Evolutionary conservation across 2,888 invertebrate genomes (phyloP), one percentile per base, ranked within the genome.

Genomic region (Drosophila hamatofila): DNA sequence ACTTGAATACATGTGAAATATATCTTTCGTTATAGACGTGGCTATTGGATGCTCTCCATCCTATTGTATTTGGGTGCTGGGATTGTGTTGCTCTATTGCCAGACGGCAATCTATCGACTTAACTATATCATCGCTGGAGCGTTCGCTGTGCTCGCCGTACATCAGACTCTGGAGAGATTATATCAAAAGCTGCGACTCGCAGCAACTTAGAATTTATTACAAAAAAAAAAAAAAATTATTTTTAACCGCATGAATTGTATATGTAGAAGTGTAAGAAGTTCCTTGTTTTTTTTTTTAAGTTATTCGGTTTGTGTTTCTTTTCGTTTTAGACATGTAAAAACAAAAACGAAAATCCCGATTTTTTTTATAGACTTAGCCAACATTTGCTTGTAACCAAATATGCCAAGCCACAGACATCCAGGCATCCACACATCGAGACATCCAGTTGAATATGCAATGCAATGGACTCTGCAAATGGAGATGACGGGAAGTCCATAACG

Each of bases 81-180:
- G 9, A 89, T 94, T 27, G 93, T 94, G 55, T 90, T 96, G 69
- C 93, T 95, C 8, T 94, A 95, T 73, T 95, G 95, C 3, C 95
- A 95, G 23, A 93, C 95, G 54, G 94, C 95, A 0, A 86, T 96
- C 8, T 94, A 94, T 78, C 93, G 95, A 18, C 93, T 96, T 9
- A 95, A 94, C 84, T 95, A 94, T 83, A 93, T 95, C 33, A 92
- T 96, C 48, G 93, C 95, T 1, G 77, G 58, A 23, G 67, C 72
- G 11, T 90, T 83, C 52, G 73, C 72, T 3, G 27, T 86, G 52
- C 37, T 86, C 35, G 75, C 86, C 6, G 42, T 42, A 1, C 90
- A 90, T 37, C 84, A 84, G 49, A 21, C 56, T 21, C 44, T 84
- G 39, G 57, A 62, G 33, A 56, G 37, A 41, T 25, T 81, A 3